Conservation (phyloP, 2,113 vertebrate genomes). For the Alethe castanea region DNA sequence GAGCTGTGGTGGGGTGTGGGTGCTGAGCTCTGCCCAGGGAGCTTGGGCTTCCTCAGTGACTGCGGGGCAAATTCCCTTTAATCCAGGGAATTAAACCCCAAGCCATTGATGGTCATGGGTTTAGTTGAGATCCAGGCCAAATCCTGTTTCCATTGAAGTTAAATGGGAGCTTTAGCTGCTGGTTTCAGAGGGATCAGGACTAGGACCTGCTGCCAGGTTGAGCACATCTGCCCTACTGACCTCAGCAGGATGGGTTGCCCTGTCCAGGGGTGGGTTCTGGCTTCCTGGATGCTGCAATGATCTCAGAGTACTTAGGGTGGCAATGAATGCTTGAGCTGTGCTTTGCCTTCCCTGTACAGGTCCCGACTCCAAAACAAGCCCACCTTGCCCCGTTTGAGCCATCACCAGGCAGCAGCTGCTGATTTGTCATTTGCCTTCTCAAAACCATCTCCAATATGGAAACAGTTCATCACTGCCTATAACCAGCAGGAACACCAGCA, state of each 20-base stretch:
- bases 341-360: background rate
- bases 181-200: background rate
- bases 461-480: background rate
- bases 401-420: background rate
- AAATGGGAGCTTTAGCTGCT: background rate
- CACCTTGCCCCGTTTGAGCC: background rate
- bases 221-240: background rate
- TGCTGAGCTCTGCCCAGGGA: background rate
- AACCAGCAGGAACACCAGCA: background rate
- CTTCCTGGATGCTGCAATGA: background rate
- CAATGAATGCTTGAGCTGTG: background rate
- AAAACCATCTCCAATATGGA: background rate
- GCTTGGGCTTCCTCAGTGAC: background rate
- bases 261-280: background rate
- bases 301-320: background rate
- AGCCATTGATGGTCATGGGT: background rate
- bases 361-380: background rate
- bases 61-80: background rate
- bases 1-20: accelerated
- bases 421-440: background rate
- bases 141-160: background rate
- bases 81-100: background rate
- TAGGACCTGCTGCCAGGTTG: background rate
- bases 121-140: background rate
- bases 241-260: background rate